Base-by-base conservation (phyloP, 2,797 vertebrate genomes). In the Muscicapa comitata region DNA sequence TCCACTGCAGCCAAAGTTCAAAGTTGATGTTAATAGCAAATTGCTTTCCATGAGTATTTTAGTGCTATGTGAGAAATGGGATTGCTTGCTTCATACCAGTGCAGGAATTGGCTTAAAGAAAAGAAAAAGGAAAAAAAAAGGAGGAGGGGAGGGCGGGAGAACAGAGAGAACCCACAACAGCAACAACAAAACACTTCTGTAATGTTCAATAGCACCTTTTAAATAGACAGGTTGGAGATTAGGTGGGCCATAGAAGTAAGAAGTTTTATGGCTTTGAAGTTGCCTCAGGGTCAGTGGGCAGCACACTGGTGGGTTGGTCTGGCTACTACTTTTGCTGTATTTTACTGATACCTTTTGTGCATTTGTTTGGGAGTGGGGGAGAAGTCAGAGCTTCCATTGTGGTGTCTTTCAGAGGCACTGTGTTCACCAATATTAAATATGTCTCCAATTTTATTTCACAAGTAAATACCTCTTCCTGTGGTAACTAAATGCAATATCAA, bases 401-500 rank as follows among this genome's bases (percentile, higher is more conserved):
- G 13, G 25, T 51, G 25, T 65, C 61, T 93, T 90, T 95, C 72
- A 93, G 85, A 67, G 55, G 20, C 21, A 55, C 13, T 35, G 17
- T 51, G n/a, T 33, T 84, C 35, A 51, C 31, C 67, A 78, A 29
- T 20, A 35, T 20, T 40, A 77, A 86, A 59, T 54, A 54, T 51
- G 7, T 70, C 33, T 80, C 37, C 21, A 21, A 25, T 74, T 83
- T 89, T 65, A 86, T 86, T 91, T 73, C n/a, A 57, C 72, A 81
- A 88, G 33, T 37, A 88, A 74, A 37, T 63, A 77, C 19, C 26
- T 75, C 57, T 86, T 90, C 48, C n/a, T 91, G 48, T 25, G 59
- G 51, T 79, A 94, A 72, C 53, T 84, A 94, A 90, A 89, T 51
- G 35, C 54, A 83, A 20, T 33, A 65, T 23, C n/a, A 13, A 9